Conservation (phyloP, 2,797 vertebrate genomes). For the Acanthornis magna region DNA sequence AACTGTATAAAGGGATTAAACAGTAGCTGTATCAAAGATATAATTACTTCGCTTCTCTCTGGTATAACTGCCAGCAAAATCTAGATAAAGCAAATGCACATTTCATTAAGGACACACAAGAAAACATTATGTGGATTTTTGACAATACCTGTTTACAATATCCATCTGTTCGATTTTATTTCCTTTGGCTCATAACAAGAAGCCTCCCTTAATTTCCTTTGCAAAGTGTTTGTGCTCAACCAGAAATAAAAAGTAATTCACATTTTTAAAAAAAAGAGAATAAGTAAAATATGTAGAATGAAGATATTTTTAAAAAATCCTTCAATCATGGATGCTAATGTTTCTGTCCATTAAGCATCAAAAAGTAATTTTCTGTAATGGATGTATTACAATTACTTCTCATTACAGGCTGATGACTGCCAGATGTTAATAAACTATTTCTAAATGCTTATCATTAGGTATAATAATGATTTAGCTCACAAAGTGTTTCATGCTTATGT, state of each 20-base stretch:
- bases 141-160: not conserved
- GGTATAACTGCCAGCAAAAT: not conserved
- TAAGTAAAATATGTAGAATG: not conserved
- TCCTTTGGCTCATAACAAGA: not conserved
- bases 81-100: not conserved
- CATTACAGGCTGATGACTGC: constrained; percentile 16
- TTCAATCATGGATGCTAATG: not conserved
- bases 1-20: not conserved
- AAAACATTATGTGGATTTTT: not conserved
- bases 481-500: not conserved
- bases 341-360: constrained; percentile 29
- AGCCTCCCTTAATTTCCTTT: not conserved
- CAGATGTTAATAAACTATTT: constrained; percentile 36
- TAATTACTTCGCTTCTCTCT: not conserved
- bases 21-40: not conserved
- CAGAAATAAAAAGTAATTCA: not conserved
- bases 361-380: constrained; percentile 29
- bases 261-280: not conserved
- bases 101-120: not conserved
- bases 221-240: not conserved
- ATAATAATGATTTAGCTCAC: not conserved
- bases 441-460: constrained; percentile 14
- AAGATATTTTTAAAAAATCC: not conserved
- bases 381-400: constrained; percentile 2
- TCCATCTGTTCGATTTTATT: not conserved